Evolutionary conservation across 2,797 vertebrate species (phyloP).

Genomic region (Fistularia tabacaria): DNA sequence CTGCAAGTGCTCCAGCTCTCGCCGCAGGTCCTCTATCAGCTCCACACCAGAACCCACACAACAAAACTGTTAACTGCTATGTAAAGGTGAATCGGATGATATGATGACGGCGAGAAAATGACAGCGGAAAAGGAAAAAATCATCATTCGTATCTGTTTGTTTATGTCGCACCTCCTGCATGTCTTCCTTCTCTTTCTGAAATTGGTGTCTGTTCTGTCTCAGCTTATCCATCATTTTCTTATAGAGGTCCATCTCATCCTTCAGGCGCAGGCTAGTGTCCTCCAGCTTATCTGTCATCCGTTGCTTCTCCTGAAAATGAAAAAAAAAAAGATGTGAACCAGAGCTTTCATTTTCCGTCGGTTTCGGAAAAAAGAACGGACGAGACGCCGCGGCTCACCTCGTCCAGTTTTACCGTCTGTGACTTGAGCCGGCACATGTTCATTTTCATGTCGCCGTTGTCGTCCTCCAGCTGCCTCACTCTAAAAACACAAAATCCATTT

Average conservation of each 20-base stretch:
- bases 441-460: conserved; percentile 83
- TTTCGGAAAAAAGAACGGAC: neutral
- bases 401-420: conserved; percentile 89
- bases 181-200: conserved; percentile 91
- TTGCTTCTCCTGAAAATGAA: conserved; percentile 83
- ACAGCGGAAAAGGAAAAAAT: neutral
- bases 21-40: conserved; percentile 92
- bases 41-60: conserved; percentile 45
- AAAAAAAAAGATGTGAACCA: too few relatives aligned
- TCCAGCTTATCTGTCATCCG: conserved; percentile 93
- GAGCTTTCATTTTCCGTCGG: too few relatives aligned
- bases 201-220: conserved; percentile 87
- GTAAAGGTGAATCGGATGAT: conserved; percentile 1
- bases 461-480: conserved; percentile 88
- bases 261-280: conserved; percentile 91
- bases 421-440: conserved; percentile 83
- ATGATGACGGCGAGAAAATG: conserved; percentile 4
- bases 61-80: too few relatives aligned
- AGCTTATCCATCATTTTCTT: conserved; percentile 98
- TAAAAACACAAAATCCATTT: conserved; percentile 46
- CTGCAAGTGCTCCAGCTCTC: conserved; percentile 92
- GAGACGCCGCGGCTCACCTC: conserved; percentile 72
- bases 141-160: conserved; percentile 1
- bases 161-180: conserved; percentile 86
- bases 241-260: conserved; percentile 97